phyloP scores from a whole-genome alignment of 2,888 invertebrate genomes.

The Neelides folsomi region DNA sequence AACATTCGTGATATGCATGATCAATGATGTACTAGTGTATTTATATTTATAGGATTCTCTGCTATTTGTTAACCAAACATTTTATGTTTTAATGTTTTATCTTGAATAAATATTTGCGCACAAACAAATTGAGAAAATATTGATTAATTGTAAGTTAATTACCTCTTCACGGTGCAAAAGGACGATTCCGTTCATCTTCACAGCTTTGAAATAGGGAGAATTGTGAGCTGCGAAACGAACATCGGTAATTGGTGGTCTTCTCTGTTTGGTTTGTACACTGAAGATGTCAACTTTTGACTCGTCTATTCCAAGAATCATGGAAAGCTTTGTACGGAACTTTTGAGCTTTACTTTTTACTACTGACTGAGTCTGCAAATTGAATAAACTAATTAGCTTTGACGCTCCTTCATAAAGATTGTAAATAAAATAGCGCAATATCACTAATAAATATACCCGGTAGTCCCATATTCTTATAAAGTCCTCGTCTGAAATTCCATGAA shows the following conservation, averaged over 20 bases:
- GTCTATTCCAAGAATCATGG: slow-evolving; percentile 68
- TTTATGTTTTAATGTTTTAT: too few relatives aligned
- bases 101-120: too few relatives aligned
- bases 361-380: slow-evolving; percentile 49
- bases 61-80: too few relatives aligned
- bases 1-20: slow-evolving; percentile 1
- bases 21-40: neutral
- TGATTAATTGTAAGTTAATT: slow-evolving; percentile 14
- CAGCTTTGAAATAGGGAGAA: slow-evolving; percentile 88
- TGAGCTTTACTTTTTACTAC: slow-evolving; percentile 77
- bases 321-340: slow-evolving; percentile 74
- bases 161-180: slow-evolving; percentile 78
- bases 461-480: slow-evolving; percentile 92
- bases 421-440: too few relatives aligned
- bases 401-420: too few relatives aligned
- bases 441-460: slow-evolving; percentile 47
- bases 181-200: slow-evolving; percentile 84
- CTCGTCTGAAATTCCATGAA: slow-evolving; percentile 87
- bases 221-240: slow-evolving; percentile 89
- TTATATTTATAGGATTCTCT: too few relatives aligned
- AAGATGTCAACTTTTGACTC: slow-evolving; percentile 88
- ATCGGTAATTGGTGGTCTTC: slow-evolving; percentile 77
- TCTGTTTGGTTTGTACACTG: slow-evolving; percentile 71
- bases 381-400: neutral
- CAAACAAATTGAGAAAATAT: too few relatives aligned